phyloP scores from a whole-genome alignment of 1,140 invertebrate species.

The Brachystomella parvula region DNA sequence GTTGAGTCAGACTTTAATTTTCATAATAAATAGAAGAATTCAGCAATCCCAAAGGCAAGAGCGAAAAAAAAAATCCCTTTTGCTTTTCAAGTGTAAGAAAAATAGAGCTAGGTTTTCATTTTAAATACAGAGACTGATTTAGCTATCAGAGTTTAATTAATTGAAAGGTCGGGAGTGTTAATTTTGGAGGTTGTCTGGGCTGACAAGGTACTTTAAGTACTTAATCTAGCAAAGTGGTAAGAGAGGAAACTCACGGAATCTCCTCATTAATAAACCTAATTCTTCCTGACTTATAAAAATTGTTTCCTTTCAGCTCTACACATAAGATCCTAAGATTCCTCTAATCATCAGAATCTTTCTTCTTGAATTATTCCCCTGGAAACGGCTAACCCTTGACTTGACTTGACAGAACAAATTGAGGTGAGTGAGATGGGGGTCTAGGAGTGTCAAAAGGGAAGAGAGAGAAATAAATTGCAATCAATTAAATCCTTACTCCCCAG shows the following conservation, averaged over 20 bases:
- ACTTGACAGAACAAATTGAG: neutral
- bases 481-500: no score
- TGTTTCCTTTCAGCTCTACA: neutral
- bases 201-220: neutral
- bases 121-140: no score
- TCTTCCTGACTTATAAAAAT: conserved; percentile 13
- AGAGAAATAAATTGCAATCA: conserved; percentile 1
- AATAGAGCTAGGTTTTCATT: neutral
- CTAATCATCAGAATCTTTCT: neutral
- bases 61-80: no score
- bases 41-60: no score
- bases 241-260: neutral
- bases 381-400: neutral
- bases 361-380: neutral
- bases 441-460: neutral
- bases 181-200: conserved; percentile 7
- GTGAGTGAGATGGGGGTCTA: neutral
- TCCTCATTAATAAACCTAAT: conserved; percentile 10
- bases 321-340: no score
- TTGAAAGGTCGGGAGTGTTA: conserved; percentile 12
- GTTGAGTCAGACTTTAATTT: no score
- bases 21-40: no score
- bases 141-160: neutral
- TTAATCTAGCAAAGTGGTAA: neutral
- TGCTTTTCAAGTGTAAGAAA: no score